phyloP scores from a whole-genome alignment of 1,140 invertebrate genomes.

The Adelges cooleyi region DNA sequence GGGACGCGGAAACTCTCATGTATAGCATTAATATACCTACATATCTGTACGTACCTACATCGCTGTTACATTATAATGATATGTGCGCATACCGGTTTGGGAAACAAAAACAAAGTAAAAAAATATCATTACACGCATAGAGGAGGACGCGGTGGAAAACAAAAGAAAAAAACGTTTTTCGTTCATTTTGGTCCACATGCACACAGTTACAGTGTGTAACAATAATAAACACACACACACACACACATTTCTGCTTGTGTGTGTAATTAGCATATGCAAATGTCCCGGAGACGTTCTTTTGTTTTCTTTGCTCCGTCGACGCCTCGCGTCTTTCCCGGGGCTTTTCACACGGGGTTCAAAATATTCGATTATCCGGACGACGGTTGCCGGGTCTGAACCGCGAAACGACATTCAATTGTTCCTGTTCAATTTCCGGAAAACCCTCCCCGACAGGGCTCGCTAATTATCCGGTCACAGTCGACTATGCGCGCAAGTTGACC shows the following conservation, averaged over 20 bases:
- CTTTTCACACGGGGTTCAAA: constrained; percentile 13
- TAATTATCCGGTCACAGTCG: no score
- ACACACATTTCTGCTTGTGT: no score
- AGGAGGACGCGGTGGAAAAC: not conserved
- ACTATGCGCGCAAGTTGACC: no score
- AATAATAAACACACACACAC: not conserved
- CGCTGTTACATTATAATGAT: not conserved
- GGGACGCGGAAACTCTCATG: constrained; percentile 22
- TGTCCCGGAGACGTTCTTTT: constrained; percentile 25
- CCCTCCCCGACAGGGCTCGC: no score
- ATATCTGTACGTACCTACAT: not conserved
- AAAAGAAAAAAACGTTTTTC: not conserved
- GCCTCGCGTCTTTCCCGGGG: constrained; percentile 2
- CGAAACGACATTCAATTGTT: not conserved
- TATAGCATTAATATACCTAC: not conserved
- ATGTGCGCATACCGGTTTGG: constrained; percentile 1
- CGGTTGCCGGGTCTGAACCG: not conserved
- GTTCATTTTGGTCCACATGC: not conserved
- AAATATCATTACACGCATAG: not conserved
- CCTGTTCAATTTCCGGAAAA: not conserved
- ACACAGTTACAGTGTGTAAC: not conserved
- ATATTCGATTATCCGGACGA: not conserved
- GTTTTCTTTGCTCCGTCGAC: not conserved
- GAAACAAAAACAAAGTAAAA: not conserved
- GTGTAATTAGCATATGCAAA: constrained; percentile 9